Base-by-base conservation (phyloP, 2,797 vertebrate species). In the Phoeniculus purpureus region DNA sequence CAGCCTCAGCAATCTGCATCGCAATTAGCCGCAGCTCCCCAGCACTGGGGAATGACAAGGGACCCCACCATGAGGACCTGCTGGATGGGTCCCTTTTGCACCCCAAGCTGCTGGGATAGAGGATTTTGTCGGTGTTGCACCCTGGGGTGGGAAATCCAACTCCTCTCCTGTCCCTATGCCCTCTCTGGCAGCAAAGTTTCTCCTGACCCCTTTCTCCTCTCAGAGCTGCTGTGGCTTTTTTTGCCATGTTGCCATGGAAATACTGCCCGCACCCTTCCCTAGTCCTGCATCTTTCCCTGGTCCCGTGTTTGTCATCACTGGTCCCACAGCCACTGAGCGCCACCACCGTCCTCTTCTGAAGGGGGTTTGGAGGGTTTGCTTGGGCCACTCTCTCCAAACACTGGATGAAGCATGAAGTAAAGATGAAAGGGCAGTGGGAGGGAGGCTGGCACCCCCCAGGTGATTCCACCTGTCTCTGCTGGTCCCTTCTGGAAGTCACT, bases 181-280 rank as follows among this genome's bases (percentile, higher is more conserved):
- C 15, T 78, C n/a, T 31, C 48, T 2, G 1, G 47, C 31, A 43
- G 8, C 51, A 51, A 78, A 72, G 45, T 83, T 92, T 68, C 27
- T 88, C 59, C 62, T 62, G 78, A 70, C 31, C 31, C 5, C 4
- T 15, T 82, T 74, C 45, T 70, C 40, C 68, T 82, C 23, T 32
- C 0, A 9, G 52, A 72, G 26, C 58, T 67, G 32, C 15, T 12
- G 29, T 29, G 1, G 43, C 56, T 55, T 76, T 51, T 48, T 47
- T 84, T 86, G 25, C 72, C 2, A 27, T 6, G 97, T 97, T 97
- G 92, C 94, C 72, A 91, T 97, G 90, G 96, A 65, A 96, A 96
- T 92, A 21, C 31, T 34, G 62, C 85, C 54, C 9, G 4, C 23
- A 27, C 27, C n/a, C 10, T 62, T 45, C 58, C 56, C 10, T 15